Evolutionary conservation across 2,797 vertebrate genomes (phyloP).

Genomic region (Poeciliopsis infans): DNA sequence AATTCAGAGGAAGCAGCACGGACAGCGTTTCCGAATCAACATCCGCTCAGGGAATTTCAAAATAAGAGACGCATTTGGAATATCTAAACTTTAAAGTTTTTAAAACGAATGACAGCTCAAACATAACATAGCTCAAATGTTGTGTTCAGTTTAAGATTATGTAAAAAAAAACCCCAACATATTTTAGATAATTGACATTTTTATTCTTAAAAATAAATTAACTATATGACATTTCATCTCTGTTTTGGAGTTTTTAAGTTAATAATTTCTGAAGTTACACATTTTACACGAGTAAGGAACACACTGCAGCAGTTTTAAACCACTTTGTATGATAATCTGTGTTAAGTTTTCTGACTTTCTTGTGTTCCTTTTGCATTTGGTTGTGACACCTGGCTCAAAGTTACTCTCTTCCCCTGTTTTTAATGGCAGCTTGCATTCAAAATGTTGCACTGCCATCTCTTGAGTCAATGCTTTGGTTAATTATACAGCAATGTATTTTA

Average conservation of each 20-base stretch:
- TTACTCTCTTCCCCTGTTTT: background rate
- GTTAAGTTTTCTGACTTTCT: background rate
- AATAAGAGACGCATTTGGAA: slow-evolving; percentile 38
- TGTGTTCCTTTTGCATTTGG: no score
- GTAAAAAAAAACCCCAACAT: no score
- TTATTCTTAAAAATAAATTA: background rate
- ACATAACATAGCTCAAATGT: background rate
- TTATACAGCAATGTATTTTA: background rate
- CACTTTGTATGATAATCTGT: background rate
- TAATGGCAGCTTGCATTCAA: background rate
- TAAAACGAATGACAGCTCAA: background rate
- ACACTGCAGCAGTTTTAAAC: background rate
- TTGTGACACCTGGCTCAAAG: background rate
- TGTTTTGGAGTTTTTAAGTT: background rate
- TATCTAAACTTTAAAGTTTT: background rate
- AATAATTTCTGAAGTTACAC: background rate
- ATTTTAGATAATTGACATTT: background rate
- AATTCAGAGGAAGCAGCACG: slow-evolving; percentile 43
- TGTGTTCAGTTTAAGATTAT: background rate
- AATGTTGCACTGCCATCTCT: background rate
- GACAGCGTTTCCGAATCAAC: slow-evolving; percentile 60
- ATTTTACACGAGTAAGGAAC: background rate
- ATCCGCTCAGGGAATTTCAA: slow-evolving; percentile 66
- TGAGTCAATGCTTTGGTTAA: background rate
- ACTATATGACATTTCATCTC: background rate